phyloP scores from a whole-genome alignment of 2,113 vertebrate species.

The Anser brachyrhynchus region DNA sequence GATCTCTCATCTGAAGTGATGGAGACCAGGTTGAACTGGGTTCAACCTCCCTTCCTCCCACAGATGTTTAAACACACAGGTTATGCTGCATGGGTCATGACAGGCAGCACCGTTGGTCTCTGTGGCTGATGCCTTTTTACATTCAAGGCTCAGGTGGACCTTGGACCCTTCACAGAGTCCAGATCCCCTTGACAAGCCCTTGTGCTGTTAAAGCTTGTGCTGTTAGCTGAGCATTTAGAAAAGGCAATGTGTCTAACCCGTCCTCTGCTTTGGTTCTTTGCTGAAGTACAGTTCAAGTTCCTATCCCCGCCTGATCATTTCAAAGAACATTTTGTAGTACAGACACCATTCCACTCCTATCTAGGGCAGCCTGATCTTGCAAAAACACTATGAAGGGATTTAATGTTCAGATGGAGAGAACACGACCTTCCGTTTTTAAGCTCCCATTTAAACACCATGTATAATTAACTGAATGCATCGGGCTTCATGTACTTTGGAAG shows the following conservation, averaged over 20 bases:
- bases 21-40: not conserved
- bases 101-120: not conserved
- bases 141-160: not conserved
- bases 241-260: not conserved
- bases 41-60: not conserved
- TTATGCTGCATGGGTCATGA: not conserved
- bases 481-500: constrained; percentile 24
- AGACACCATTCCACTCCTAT: constrained; percentile 3
- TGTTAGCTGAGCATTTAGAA: constrained; percentile 4
- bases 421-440: constrained; percentile 54
- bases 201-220: not conserved
- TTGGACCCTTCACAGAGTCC: not conserved
- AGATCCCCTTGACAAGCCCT: not conserved
- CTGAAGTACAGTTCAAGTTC: constrained; percentile 25
- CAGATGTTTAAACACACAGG: not conserved
- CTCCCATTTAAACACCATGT: constrained; percentile 39
- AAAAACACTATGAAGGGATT: not conserved
- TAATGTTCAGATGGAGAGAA: constrained; percentile 52
- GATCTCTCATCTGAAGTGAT: not conserved
- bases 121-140: not conserved
- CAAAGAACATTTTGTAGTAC: constrained; percentile 48
- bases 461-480: constrained; percentile 40
- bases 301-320: not conserved
- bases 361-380: constrained; percentile 55
- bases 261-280: not conserved